phyloP scores from a whole-genome alignment of 2,888 invertebrate species.

The Prosapia bicincta region DNA sequence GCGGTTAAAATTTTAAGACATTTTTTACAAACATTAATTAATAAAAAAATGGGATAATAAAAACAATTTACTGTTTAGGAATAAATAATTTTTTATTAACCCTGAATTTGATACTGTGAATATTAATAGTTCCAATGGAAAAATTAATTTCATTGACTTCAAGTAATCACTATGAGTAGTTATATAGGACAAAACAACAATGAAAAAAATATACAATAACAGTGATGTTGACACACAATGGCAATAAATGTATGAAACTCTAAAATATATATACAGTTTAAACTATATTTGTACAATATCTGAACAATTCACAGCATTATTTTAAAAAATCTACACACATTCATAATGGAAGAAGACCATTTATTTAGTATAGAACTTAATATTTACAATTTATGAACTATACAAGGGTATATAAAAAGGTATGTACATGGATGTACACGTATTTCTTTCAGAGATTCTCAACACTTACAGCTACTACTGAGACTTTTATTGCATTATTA shows the following conservation, averaged over 20 bases:
- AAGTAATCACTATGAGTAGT: neutral
- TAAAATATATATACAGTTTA: neutral
- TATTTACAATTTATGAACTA: neutral
- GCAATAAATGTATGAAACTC: neutral
- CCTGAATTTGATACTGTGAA: constrained; percentile 10
- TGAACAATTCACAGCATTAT: constrained; percentile 2
- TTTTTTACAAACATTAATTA: no score
- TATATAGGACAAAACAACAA: constrained; percentile 1
- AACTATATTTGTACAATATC: neutral
- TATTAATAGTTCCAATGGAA: neutral
- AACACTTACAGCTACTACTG: neutral
- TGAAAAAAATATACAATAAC: neutral
- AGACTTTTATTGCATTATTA: neutral
- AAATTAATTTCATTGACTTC: neutral
- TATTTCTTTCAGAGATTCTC: neutral
- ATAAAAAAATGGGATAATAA: neutral
- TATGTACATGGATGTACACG: neutral
- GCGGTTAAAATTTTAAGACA: no score
- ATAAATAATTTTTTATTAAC: constrained; percentile 26
- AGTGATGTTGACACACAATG: neutral
- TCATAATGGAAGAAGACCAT: neutral
- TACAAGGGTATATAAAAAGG: neutral
- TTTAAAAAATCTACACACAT: neutral
- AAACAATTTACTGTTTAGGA: constrained; percentile 1
- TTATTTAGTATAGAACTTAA: neutral